Conservation (phyloP, 1,140 invertebrate species). For the Leptopilina boulardi region DNA sequence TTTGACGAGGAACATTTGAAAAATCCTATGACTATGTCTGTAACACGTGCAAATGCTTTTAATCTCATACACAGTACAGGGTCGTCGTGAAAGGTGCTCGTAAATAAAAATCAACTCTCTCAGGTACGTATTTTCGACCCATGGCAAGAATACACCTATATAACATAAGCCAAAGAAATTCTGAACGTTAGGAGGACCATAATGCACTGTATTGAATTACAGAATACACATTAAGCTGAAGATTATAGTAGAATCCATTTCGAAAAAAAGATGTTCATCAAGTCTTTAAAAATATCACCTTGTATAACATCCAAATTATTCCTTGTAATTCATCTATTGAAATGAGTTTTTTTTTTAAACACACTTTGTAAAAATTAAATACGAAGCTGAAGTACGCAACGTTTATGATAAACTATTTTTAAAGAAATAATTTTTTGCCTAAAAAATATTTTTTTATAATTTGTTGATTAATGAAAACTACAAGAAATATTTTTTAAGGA, state of each 20-base stretch:
- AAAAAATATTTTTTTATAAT: too few relatives aligned
- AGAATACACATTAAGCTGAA: constrained; percentile 14
- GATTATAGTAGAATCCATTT: not conserved
- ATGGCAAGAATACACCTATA: not conserved
- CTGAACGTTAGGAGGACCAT: constrained; percentile 5
- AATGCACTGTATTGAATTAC: constrained; percentile 12
- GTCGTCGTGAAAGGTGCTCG: constrained; percentile 13
- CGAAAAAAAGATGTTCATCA: not conserved
- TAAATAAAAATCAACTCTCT: constrained; percentile 16
- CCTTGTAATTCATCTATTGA: not conserved
- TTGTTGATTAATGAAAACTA: too few relatives aligned
- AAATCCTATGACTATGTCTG: not conserved
- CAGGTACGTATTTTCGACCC: constrained; percentile 24
- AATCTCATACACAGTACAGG: not conserved
- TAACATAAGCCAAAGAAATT: not conserved
- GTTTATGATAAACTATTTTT: too few relatives aligned
- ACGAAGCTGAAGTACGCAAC: too few relatives aligned
- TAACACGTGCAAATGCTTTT: constrained; percentile 6
- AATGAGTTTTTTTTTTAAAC: too few relatives aligned
- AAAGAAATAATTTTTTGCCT: too few relatives aligned
- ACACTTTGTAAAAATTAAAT: too few relatives aligned
- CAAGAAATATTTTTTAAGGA: too few relatives aligned
- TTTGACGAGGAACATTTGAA: too few relatives aligned
- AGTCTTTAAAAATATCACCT: not conserved
- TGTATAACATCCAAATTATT: not conserved